Evolutionary conservation across 2,797 vertebrate species (phyloP).

Genomic region (Enteromius radiatus): DNA sequence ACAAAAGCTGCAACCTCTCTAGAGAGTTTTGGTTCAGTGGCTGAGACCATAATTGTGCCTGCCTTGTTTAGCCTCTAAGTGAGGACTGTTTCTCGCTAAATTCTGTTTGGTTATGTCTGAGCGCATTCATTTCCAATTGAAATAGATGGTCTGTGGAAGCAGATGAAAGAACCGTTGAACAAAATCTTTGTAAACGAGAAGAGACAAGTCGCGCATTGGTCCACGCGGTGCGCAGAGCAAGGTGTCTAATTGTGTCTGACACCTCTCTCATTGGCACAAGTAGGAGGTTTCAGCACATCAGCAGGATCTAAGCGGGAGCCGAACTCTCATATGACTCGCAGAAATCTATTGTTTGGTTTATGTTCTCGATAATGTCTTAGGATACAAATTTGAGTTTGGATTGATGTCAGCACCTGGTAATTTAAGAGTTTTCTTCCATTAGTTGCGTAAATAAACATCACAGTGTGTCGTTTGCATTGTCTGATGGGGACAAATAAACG

Average conservation of each 20-base stretch:
- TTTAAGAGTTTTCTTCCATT: slow-evolving; percentile 45
- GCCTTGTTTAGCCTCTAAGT: slow-evolving; percentile 45
- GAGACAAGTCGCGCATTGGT: slow-evolving; percentile 78
- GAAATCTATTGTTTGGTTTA: slow-evolving; percentile 20
- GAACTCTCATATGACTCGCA: slow-evolving; percentile 40
- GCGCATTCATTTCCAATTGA: slow-evolving; percentile 58
- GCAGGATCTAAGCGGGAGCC: slow-evolving; percentile 25
- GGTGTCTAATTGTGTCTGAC: slow-evolving; percentile 77
- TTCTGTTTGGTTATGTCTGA: slow-evolving; percentile 40
- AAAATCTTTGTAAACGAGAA: slow-evolving; percentile 78
- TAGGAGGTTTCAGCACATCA: slow-evolving; percentile 50
- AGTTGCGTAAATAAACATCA: slow-evolving; percentile 56
- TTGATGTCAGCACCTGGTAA: slow-evolving; percentile 34
- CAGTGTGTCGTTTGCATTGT: slow-evolving; percentile 47
- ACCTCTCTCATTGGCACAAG: slow-evolving; percentile 68
- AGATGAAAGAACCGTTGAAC: slow-evolving; percentile 74
- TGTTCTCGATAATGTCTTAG: slow-evolving; percentile 1
- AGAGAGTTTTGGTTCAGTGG: slow-evolving; percentile 30
- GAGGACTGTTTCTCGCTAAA: slow-evolving; percentile 37
- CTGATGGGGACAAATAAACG: slow-evolving; percentile 54
- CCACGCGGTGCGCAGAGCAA: slow-evolving; percentile 72
- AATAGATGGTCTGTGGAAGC: slow-evolving; percentile 72
- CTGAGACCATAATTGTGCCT: slow-evolving; percentile 20
- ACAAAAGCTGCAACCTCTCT: not conserved
- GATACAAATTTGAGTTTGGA: slow-evolving; percentile 24